Conservation (phyloP, 2,797 vertebrate genomes). For the Spinus olivaceus region DNA sequence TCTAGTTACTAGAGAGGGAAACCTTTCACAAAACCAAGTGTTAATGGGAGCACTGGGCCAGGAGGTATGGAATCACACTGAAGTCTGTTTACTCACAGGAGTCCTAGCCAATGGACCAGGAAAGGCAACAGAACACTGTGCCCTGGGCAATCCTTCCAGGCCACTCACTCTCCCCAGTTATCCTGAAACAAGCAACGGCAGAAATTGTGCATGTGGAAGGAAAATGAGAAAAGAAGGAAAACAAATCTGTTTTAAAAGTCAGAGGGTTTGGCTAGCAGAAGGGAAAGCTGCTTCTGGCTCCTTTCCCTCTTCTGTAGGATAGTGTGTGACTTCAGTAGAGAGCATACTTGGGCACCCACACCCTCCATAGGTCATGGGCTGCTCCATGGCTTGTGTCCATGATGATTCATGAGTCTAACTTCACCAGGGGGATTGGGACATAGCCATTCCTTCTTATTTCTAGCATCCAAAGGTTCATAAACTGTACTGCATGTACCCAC, state of each 20-base stretch:
- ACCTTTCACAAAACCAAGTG: not conserved
- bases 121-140: not conserved
- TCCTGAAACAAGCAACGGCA: not conserved
- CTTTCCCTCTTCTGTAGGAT: not conserved
- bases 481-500: not conserved
- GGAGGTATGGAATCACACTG: not conserved
- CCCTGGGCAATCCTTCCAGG: not conserved
- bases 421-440: not conserved
- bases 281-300: not conserved
- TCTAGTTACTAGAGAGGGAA: not conserved
- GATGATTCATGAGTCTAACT: not conserved
- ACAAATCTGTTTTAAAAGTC: not conserved
- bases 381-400: not conserved
- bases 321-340: rapidly evolving
- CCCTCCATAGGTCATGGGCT: rapidly evolving
- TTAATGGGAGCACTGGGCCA: not conserved
- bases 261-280: not conserved
- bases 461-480: not conserved
- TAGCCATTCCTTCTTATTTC: not conserved
- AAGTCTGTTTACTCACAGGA: not conserved
- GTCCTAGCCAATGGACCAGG: not conserved
- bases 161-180: rapidly evolving
- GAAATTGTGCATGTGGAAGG: not conserved
- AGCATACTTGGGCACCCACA: rapidly evolving
- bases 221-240: not conserved